These are phyloP conservation scores for Drosophila kuntzei DNA, from an alignment of 2,888 invertebrate genomes.

Conservation along the genomic window DNA sequence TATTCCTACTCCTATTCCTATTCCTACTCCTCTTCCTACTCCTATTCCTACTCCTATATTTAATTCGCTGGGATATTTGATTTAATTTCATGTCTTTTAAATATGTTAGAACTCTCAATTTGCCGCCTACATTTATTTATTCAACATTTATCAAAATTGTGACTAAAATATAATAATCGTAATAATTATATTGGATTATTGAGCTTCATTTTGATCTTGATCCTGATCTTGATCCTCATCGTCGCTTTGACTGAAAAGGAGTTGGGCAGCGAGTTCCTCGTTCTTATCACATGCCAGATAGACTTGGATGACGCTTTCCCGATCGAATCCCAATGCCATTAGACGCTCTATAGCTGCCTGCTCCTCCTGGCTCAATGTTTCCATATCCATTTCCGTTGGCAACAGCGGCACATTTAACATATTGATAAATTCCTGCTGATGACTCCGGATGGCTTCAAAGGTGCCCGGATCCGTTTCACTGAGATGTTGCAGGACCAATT, in stretches of 20 bases:
- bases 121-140: constrained; percentile 6
- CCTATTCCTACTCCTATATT: no score
- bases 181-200: not conserved
- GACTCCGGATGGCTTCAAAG: constrained; percentile 94
- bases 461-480: constrained; percentile 97
- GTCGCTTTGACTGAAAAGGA: constrained; percentile 75
- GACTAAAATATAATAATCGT: not conserved
- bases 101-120: not conserved
- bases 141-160: not conserved
- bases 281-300: constrained; percentile 80
- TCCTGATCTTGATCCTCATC: constrained; percentile 46
- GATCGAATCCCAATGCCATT: constrained; percentile 73
- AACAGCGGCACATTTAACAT: constrained; percentile 51
- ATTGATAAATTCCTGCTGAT: constrained; percentile 94
- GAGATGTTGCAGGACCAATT: constrained; percentile 95
- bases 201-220: not conserved
- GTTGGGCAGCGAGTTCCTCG: constrained; percentile 77
- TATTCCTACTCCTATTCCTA: no score
- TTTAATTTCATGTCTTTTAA: no score
- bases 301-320: constrained; percentile 69
- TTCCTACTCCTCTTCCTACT: no score
- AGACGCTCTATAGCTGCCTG: constrained; percentile 72
- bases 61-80: no score
- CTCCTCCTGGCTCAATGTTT: constrained; percentile 7
- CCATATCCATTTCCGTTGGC: not conserved